Percentiles rank a stretch among this genome's conserved stretches.
These are phyloP conservation scores for Sympetrum striolatum DNA, from an alignment of 2,888 invertebrate species.

Conservation along the genomic window DNA sequence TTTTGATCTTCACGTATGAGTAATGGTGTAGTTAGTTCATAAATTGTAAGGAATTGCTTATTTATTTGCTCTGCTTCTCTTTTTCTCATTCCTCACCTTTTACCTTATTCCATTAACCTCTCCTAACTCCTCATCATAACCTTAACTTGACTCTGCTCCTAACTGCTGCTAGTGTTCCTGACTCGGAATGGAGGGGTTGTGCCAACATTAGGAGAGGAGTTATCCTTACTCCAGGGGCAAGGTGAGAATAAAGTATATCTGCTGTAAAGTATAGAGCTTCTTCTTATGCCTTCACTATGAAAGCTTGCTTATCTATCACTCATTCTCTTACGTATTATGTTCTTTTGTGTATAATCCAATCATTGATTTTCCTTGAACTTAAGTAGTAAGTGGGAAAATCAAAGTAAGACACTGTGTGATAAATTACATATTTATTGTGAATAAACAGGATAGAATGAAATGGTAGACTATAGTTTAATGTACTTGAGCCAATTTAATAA, in stretches of 20 bases:
- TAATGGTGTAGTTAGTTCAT: background rate
- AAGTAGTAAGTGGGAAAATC: no score
- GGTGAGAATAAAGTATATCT: slow-evolving; percentile 15
- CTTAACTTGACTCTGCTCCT: slow-evolving; percentile 36
- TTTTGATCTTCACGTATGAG: background rate
- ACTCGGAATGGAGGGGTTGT: slow-evolving; percentile 40
- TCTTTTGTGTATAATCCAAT: no score
- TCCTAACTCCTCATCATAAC: slow-evolving; percentile 45
- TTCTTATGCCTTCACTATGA: background rate
- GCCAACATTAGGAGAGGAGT: slow-evolving; percentile 34
- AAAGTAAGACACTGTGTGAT: no score
- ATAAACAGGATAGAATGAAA: no score
- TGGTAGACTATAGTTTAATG: no score
- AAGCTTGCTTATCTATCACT: background rate
- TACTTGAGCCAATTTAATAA: no score
- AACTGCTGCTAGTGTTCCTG: slow-evolving; percentile 43
- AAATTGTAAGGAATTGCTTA: slow-evolving; percentile 42
- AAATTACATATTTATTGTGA: no score
- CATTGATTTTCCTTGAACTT: no score
- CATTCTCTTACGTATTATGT: no score
- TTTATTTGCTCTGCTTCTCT: slow-evolving; percentile 47
- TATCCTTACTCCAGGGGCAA: slow-evolving; percentile 35
- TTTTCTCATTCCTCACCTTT: slow-evolving; percentile 42
- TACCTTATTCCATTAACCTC: slow-evolving; percentile 46
- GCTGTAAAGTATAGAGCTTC: slow-evolving; percentile 12